Conservation (phyloP, 2,888 invertebrate species). For the Cerastis leucographa region DNA sequence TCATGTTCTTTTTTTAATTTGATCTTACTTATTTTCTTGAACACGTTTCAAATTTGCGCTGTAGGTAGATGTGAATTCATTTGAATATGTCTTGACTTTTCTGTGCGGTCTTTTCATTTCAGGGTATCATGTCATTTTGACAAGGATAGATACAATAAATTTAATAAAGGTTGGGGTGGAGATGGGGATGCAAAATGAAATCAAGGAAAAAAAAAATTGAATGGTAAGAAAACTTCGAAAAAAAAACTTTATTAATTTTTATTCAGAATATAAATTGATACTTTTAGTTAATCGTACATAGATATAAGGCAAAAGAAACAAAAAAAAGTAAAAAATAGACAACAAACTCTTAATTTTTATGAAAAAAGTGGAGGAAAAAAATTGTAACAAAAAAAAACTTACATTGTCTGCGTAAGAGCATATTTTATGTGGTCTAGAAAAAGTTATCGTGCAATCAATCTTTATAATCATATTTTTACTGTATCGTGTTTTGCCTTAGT, state of each 20-base stretch:
- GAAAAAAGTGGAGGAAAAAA: conserved; percentile 11
- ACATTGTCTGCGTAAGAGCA: conserved; percentile 45
- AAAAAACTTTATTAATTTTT: neutral
- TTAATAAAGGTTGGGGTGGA: too few species aligned
- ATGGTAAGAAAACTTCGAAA: neutral
- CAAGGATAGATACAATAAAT: neutral
- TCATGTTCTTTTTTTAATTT: neutral
- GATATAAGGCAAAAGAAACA: neutral
- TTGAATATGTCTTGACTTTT: neutral
- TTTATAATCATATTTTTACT: conserved; percentile 54
- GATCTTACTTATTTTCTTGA: neutral
- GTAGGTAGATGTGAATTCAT: neutral
- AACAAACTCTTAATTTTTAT: conserved; percentile 2
- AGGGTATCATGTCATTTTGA: neutral
- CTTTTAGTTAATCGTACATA: conserved; percentile 8
- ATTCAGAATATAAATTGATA: neutral
- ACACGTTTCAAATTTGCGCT: neutral
- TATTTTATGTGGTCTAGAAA: conserved; percentile 43
- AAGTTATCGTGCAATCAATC: conserved; percentile 61
- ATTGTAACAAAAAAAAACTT: conserved; percentile 19
- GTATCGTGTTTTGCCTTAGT: conserved; percentile 37
- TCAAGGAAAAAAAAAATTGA: neutral
- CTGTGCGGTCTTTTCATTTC: neutral
- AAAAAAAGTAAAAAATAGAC: neutral
- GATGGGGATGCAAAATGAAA: neutral